A percentile compares a stretch with the other conserved stretches of the same genome.
Conservation (phyloP, 1,140 invertebrate genomes). For the Gonatopus flavifemur region DNA sequence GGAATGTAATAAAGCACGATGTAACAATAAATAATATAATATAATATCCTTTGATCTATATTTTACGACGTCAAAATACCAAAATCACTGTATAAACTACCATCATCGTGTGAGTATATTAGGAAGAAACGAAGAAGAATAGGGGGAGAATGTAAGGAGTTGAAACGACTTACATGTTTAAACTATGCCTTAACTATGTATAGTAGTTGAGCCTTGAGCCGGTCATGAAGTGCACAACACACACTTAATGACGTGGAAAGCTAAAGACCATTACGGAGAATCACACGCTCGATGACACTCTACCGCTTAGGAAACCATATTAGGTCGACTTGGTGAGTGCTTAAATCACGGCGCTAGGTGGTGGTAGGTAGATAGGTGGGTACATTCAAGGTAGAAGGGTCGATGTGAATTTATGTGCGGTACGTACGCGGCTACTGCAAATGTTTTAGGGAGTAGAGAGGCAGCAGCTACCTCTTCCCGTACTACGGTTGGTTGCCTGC, state of each 20-base stretch:
- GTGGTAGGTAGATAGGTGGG: no score
- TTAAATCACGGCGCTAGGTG: slow-evolving; percentile 31
- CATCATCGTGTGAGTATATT: no score
- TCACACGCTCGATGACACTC: slow-evolving; percentile 42
- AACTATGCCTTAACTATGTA: slow-evolving; percentile 21
- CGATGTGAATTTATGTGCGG: slow-evolving; percentile 31
- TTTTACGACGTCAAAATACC: no score
- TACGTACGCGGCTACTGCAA: slow-evolving; percentile 3
- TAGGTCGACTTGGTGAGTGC: slow-evolving; percentile 21
- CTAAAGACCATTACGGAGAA: slow-evolving; percentile 38
- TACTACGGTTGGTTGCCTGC: no score
- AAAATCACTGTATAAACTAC: no score
- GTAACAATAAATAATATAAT: no score
- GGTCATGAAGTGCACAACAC: slow-evolving; percentile 9
- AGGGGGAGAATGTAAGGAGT: no score
- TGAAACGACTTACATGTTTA: not conserved
- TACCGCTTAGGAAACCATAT: slow-evolving; percentile 40
- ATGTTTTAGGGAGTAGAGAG: no score
- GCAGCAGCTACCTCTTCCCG: no score
- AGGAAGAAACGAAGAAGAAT: no score
- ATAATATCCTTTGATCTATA: no score
- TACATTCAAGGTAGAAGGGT: slow-evolving; percentile 29
- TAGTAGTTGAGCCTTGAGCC: not conserved
- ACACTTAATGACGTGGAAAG: slow-evolving; percentile 33
- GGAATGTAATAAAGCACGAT: no score